Percentiles rank a stretch among this genome's conserved stretches.
Evolutionary conservation across 2,797 vertebrate species (phyloP).

Genomic region (Aplochiton taeniatus): DNA sequence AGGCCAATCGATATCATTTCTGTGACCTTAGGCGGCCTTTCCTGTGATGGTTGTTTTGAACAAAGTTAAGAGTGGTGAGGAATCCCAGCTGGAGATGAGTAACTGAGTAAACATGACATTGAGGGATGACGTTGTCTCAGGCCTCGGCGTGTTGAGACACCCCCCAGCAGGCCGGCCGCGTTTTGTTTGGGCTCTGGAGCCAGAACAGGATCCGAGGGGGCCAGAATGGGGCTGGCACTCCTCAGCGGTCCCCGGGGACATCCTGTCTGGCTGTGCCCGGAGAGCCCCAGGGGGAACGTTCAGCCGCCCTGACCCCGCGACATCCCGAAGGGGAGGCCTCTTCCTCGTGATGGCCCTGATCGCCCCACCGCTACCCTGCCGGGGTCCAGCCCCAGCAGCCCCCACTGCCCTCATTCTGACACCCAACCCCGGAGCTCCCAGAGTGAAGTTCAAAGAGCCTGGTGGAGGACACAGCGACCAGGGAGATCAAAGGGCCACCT

Average conservation of each 20-base stretch:
- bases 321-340: conserved; percentile 15
- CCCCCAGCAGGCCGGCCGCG: conserved; percentile 43
- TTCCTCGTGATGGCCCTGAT: conserved; percentile 30
- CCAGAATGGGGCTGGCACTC: conserved; percentile 44
- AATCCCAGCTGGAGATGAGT: background rate
- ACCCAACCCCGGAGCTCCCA: conserved; percentile 43
- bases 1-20: too few relatives aligned
- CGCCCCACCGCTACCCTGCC: conserved; percentile 24
- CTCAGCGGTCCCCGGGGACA: conserved; percentile 31
- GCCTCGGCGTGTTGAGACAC: conserved; percentile 52
- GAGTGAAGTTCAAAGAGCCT: conserved; percentile 67
- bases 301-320: background rate
- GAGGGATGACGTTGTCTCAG: conserved; percentile 6
- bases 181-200: conserved; percentile 66
- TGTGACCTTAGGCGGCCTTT: too few relatives aligned
- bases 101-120: background rate
- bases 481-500: conserved; percentile 58
- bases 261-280: conserved; percentile 16
- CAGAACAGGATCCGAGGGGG: conserved; percentile 52
- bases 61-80: background rate
- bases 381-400: conserved; percentile 10
- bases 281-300: background rate
- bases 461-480: conserved; percentile 32
- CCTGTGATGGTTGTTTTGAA: background rate
- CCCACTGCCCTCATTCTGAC: conserved; percentile 35